Evolutionary conservation across 2,113 vertebrate genomes (phyloP).

Genomic region (Galeopterus variegatus): DNA sequence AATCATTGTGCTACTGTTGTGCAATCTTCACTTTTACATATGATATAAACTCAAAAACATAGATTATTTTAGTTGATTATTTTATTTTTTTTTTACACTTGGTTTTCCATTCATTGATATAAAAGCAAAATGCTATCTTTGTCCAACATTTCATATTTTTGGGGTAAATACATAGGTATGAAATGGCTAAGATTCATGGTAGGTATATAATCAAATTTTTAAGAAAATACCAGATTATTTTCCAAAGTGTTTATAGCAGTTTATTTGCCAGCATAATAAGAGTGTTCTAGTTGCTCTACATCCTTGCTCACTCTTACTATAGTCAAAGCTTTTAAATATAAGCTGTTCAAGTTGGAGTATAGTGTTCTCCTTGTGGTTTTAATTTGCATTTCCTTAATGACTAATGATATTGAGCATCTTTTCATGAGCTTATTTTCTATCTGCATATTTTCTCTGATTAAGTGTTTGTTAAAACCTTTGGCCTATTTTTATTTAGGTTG

Average conservation of each 20-base stretch:
- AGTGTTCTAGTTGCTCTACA: background rate
- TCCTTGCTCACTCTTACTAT: background rate
- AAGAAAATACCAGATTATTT: background rate
- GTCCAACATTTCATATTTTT: background rate
- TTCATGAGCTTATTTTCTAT: constrained; percentile 6
- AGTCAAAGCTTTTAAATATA: constrained; percentile 6
- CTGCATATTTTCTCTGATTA: background rate
- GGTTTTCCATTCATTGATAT: background rate
- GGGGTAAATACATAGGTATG: background rate
- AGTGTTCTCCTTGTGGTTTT: background rate
- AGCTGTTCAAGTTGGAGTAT: background rate
- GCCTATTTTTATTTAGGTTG: background rate
- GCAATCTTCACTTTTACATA: background rate
- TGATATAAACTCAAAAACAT: background rate
- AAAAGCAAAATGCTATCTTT: background rate
- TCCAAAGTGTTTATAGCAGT: background rate
- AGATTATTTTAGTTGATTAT: background rate
- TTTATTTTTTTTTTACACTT: background rate
- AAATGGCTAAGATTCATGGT: background rate
- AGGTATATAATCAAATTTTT: background rate
- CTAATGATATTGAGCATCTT: background rate
- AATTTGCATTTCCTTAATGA: background rate
- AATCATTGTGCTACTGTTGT: background rate
- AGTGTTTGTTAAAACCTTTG: background rate
- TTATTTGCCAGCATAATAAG: background rate